These are phyloP conservation scores for Agrenia bidenticulata DNA, from an alignment of 2,888 invertebrate genomes.

Conservation along the genomic window DNA sequence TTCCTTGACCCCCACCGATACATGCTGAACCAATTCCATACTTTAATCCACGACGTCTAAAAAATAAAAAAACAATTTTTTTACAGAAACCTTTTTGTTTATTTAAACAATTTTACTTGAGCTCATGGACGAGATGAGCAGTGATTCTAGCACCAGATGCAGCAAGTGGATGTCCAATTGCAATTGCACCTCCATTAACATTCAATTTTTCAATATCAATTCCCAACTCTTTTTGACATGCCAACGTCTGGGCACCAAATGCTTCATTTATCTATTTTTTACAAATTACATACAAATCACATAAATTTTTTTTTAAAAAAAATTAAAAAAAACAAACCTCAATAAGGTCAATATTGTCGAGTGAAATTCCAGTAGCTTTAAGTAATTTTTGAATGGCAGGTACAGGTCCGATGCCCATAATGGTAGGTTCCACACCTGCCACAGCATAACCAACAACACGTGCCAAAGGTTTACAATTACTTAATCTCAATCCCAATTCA, in stretches of 20 bases:
- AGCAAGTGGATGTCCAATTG: conserved; percentile 82
- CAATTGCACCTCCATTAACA: conserved; percentile 75
- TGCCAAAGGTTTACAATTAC: conserved; percentile 84
- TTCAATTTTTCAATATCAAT: conserved; percentile 86
- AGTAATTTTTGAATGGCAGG: conserved; percentile 87
- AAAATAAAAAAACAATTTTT: background rate
- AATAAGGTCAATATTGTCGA: conserved; percentile 87
- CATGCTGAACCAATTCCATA: conserved; percentile 93
- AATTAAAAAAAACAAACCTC: conserved; percentile 65
- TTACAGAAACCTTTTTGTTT: background rate
- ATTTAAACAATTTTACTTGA: conserved; percentile 64
- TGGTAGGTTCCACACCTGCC: conserved; percentile 92
- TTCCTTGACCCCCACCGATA: conserved; percentile 98
- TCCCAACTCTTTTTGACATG: conserved; percentile 85
- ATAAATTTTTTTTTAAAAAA: no score
- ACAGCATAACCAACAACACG: conserved; percentile 87
- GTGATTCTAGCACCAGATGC: conserved; percentile 92
- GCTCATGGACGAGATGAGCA: conserved; percentile 84
- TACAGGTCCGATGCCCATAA: conserved; percentile 68
- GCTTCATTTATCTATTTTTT: conserved; percentile 99
- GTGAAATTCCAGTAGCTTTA: conserved; percentile 71
- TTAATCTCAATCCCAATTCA: conserved; percentile 80
- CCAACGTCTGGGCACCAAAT: conserved; percentile 90
- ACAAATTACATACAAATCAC: no score
- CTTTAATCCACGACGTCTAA: conserved; percentile 78